phyloP scores from a whole-genome alignment of 2,113 vertebrate species.

The Pardalotus punctatus region DNA sequence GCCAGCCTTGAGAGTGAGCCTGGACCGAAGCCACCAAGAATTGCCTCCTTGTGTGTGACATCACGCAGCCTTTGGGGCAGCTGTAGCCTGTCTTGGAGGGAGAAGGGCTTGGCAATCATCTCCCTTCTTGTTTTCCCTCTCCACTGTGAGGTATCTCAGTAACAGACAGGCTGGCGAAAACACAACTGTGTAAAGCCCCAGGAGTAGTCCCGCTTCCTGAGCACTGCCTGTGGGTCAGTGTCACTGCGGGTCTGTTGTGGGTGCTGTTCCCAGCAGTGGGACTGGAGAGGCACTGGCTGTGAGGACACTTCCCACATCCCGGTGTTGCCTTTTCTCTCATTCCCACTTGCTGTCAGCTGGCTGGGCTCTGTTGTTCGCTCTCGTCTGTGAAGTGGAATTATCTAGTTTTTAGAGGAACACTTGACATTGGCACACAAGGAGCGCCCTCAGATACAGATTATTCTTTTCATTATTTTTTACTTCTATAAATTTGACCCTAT shows the following conservation, averaged over 20 bases:
- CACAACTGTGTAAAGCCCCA: background rate
- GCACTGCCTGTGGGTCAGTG: background rate
- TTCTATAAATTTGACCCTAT: background rate
- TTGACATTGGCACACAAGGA: background rate
- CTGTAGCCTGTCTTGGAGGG: accelerated
- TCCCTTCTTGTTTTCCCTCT: background rate
- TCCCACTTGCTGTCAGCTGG: background rate
- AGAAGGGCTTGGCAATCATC: background rate
- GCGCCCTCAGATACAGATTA: background rate
- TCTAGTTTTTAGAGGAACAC: background rate
- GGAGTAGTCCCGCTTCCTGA: background rate
- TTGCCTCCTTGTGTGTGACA: background rate
- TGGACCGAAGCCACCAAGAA: background rate
- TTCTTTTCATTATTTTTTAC: background rate
- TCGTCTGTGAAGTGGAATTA: background rate
- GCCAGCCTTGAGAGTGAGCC: background rate
- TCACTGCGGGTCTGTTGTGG: background rate
- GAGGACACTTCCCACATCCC: background rate
- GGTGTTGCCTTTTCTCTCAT: background rate
- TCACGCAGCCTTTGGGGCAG: background rate
- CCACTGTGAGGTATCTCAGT: background rate
- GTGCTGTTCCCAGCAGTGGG: background rate
- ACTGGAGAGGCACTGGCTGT: accelerated
- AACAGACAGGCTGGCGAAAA: background rate
- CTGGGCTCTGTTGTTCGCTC: background rate